Evolutionary conservation across 2,888 invertebrate genomes (phyloP), one percentile per base, ranked within the genome.

Genomic region (Callyntrura guangdongensis): DNA sequence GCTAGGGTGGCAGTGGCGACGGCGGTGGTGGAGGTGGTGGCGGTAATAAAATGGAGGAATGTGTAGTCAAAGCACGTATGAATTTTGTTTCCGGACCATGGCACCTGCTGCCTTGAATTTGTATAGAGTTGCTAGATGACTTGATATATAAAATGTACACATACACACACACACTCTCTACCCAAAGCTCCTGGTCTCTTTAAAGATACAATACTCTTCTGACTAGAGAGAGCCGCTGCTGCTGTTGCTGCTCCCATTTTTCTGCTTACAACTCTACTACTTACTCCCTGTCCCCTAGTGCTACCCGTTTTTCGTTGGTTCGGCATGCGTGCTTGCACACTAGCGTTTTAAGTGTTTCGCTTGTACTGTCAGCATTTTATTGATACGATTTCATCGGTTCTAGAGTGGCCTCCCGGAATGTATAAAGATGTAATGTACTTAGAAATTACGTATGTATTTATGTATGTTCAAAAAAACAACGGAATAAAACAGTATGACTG

Each of bases 51-150:
- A 90, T 92, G 87, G 72, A 86, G 90, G 92, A 90, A 92, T 92
- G 91, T 89, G 92, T 90, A 93, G 92, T 93, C 93, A 69, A 87
- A 89, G 91, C 93, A 93, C 93, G 93, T 93, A 90, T 92, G 92
- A 93, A 93, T 93, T 93, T 93, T 93, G 93, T 94, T 94, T 94
- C 93, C 93, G 93, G 93, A 91, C 93, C 92, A 91, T 92, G 93
- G 92, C 93, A 94, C 93, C 93, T 94, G 93, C 93, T 94, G 93
- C 90, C 88, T 89, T 89, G 91, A 93, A 92, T 92, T 92, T 92
- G 93, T 92, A 91, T 91, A 90, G 87, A 88, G 90, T 90, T 49
- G 45, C 86, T 88, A 27, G 87, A 91, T 91, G 81, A 84, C 83
- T 92, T 87, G 90, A 92, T 90, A 90, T 91, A 87, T 69, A 81